Evolutionary conservation across 2,797 vertebrate genomes (phyloP), one percentile per base, ranked within the genome.

Genomic region (Lemur catta): DNA sequence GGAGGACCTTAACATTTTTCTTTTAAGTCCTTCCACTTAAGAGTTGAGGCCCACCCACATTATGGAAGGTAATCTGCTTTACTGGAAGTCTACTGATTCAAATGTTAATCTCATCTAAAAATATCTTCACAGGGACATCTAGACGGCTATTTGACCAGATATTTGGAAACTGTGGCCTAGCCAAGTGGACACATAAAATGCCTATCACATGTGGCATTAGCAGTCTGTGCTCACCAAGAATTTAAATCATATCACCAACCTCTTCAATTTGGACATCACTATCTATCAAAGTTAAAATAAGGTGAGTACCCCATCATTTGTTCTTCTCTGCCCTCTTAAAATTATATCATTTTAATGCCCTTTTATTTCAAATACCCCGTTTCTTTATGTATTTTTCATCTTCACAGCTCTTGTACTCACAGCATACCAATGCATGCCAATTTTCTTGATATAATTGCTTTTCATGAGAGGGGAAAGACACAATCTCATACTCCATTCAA

Each of bases 391-490:
- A 41, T 67, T 59, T 63, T 71, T 30, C 6, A 17, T 59, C 59
- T 84, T 76, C 38, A 43, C 14, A 93, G 22, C 17, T 91, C 11
- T 55, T 78, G 8, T 0, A 48, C 7, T 79, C 26, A 30, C 2
- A 50, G 8, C 14, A 80, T 17, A 61, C 4, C 38, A 72, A 41
- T 17, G 5, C 2, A 24, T 22, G 5, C 3, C 59, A 28, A 35
- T 89, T 79, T 82, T 88, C 15, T 85, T 84, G 14, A 38, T 78
- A 81, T 46, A 91, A 84, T 84, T 86, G 78, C 33, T 71, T 75
- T 94, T 92, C 1, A 41, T 1, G 28, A 74, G 20, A 59, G 8
- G 13, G 55, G 2, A 81, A 79, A 72, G 0, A 20, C 15, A 65
- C 9, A 38, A 26, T 82, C 18, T 17, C 7, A 80, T 26, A 4